Evolutionary conservation across 2,888 invertebrate species (phyloP).

Genomic region (Epinotia ramella): DNA sequence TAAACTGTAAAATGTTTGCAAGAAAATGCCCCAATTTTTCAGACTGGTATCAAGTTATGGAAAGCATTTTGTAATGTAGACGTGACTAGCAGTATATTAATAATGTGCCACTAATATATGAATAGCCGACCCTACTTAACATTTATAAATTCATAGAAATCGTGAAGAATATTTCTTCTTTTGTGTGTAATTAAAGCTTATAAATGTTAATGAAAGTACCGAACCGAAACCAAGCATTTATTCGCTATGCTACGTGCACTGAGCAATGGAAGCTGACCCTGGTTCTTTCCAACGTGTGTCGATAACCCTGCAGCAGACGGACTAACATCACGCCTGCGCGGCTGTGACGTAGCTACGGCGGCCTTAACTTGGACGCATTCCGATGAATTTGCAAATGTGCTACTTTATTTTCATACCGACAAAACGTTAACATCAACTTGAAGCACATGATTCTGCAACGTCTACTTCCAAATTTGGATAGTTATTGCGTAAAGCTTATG

Average conservation of each 20-base stretch:
- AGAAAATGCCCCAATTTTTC: neutral
- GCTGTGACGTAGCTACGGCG: constrained; percentile 72
- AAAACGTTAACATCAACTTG: constrained; percentile 16
- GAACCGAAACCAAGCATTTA: constrained; percentile 71
- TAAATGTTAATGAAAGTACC: constrained; percentile 64
- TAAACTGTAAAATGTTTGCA: neutral
- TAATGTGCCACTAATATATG: neutral
- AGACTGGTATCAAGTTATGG: neutral
- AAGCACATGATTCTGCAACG: constrained; percentile 6
- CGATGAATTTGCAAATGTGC: constrained; percentile 70
- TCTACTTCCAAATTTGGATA: neutral
- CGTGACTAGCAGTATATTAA: neutral
- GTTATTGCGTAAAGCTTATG: neutral
- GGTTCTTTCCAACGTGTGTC: constrained; percentile 72
- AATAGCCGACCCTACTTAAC: neutral
- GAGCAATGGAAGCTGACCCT: constrained; percentile 63
- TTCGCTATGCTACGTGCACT: constrained; percentile 62
- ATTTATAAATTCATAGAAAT: constrained; percentile 14
- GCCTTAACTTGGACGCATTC: constrained; percentile 76
- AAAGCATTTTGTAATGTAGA: neutral
- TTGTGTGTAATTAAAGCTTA: constrained; percentile 27
- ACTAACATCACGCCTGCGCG: constrained; percentile 79
- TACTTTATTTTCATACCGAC: constrained; percentile 61
- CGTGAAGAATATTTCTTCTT: constrained; percentile 1
- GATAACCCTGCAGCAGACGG: constrained; percentile 80